Conservation (phyloP, 1,140 invertebrate species). For the Pollicipes pollicipes region DNA sequence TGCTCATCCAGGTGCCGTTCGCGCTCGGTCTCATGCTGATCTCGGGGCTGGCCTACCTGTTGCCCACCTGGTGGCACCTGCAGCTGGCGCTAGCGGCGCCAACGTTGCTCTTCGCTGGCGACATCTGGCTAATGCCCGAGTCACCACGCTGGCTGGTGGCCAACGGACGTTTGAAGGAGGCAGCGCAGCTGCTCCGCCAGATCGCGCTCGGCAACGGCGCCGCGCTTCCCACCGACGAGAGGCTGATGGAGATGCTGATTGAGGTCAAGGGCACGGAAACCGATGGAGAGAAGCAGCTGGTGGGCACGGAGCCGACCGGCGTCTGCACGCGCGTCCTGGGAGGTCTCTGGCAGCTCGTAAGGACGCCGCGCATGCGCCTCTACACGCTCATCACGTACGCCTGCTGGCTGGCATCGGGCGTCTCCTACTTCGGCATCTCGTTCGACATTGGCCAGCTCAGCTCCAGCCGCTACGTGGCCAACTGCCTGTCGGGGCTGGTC, state of each 20-base stretch:
- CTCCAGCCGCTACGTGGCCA: neutral
- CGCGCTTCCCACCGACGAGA: conserved; percentile 12
- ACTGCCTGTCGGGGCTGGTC: conserved; percentile 12
- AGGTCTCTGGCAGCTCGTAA: conserved; percentile 9
- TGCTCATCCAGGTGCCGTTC: conserved; percentile 17
- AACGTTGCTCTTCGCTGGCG: conserved; percentile 47
- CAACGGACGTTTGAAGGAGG: conserved; percentile 23
- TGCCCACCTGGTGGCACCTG: conserved; percentile 54
- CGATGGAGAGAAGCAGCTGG: neutral
- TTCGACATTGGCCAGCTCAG: conserved; percentile 50
- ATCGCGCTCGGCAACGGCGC: conserved; percentile 21
- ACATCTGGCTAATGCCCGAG: conserved; percentile 41
- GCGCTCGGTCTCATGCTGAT: conserved; percentile 15
- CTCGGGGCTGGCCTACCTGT: conserved; percentile 40
- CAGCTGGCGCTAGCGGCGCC: conserved; percentile 56
- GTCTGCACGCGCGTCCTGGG: neutral
- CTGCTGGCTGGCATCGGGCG: conserved; percentile 41
- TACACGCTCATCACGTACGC: conserved; percentile 55
- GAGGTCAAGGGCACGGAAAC: conserved; percentile 3
- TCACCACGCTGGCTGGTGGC: conserved; percentile 31
- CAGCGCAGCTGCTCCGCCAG: conserved; percentile 21
- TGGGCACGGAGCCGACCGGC: neutral
- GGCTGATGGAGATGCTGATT: conserved; percentile 10
- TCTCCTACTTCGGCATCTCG: conserved; percentile 57
- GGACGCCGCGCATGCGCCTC: conserved; percentile 45